Percentiles rank a stretch among this genome's conserved stretches.
phyloP scores from a whole-genome alignment of 92 coral and sea anemone genomes.

The Plumapathes pennacea region DNA sequence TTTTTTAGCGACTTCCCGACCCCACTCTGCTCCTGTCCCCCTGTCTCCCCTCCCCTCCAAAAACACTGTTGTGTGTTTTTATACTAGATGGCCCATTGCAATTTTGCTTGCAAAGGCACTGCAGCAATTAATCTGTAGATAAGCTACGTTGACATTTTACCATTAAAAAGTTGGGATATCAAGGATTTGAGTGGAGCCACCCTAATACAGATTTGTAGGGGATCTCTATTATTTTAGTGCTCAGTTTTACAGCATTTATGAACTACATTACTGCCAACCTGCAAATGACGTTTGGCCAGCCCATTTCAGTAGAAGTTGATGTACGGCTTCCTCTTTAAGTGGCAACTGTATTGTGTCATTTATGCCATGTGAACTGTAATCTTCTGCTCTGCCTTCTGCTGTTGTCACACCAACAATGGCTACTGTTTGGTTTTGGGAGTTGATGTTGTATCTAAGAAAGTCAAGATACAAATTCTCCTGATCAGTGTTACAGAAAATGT shows the following conservation, averaged over 20 bases:
- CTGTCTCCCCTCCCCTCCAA: too few species aligned
- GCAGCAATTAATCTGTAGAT: too few species aligned
- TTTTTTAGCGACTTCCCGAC: too few species aligned
- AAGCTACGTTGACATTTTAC: too few species aligned
- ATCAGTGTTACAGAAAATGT: background rate
- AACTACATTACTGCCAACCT: slow-evolving; percentile 17
- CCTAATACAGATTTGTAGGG: too few species aligned
- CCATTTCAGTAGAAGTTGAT: slow-evolving; percentile 70
- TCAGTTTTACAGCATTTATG: background rate
- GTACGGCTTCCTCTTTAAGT: slow-evolving; percentile 43
- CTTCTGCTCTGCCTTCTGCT: slow-evolving; percentile 41
- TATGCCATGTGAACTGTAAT: slow-evolving; percentile 50
- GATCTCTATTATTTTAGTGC: background rate
- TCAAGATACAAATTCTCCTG: too few species aligned
- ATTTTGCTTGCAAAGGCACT: too few species aligned
- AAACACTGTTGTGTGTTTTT: too few species aligned
- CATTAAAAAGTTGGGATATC: too few species aligned
- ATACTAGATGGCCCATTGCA: too few species aligned
- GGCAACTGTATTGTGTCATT: slow-evolving; percentile 69
- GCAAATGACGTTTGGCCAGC: slow-evolving; percentile 58
- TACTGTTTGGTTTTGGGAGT: slow-evolving; percentile 53
- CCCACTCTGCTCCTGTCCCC: too few species aligned
- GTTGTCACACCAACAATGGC: slow-evolving; percentile 63
- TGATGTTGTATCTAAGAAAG: slow-evolving; percentile 54
- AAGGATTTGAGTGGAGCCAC: too few species aligned